Base-by-base conservation (phyloP, 2,888 invertebrate species). In the Tholera decimalis region DNA sequence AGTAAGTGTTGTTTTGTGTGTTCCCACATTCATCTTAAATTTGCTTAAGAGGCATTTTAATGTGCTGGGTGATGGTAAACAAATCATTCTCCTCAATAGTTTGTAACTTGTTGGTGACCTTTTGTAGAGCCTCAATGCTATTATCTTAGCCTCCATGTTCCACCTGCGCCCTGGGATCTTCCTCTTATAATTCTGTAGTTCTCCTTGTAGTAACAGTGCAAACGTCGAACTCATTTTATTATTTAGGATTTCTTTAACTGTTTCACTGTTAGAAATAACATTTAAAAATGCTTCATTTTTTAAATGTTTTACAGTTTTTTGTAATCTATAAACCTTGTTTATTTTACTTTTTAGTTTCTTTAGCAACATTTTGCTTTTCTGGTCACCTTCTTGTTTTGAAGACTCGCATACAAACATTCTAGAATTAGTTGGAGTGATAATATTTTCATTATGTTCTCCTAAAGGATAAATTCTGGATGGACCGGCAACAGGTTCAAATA, bases 181-280 rank as follows among this genome's bases (percentile, higher is more conserved):
- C 28, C 28, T 56, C 6, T 30, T 56, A 57, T 46, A 47, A 47
- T 61, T 56, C 22, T 57, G 43, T 26, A 60, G 35, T 46, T 60
- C 44, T 28, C 56, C 60, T 60, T 55, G 60, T 15, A 60, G 35
- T 44, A 60, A 56, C 20, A 60, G n/a, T 8, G 60, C 56, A 37
- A 46, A 56, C 37, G 44, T 20, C 1, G 44, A 55, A 20, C 26
- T 44, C 8, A 46, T 46, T 37, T 60, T 60, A 3, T n/a, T 47
- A 3, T 30, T 0, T 0, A 56, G 3, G 8, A 11, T 24, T 28
- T 28, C 8, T 22, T n/a, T 46, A 0, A 33, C 28, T 9, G n/a
- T 26, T 0, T 28, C 1, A n/a, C 44, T n/a, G 9, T 37, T 6
- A 1, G 11, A 11, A 37, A 39, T 56, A 18, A 28, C 4, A 44